Base-by-base conservation (phyloP, 1,140 invertebrate genomes). In the Drosophila equinoxialis region DNA sequence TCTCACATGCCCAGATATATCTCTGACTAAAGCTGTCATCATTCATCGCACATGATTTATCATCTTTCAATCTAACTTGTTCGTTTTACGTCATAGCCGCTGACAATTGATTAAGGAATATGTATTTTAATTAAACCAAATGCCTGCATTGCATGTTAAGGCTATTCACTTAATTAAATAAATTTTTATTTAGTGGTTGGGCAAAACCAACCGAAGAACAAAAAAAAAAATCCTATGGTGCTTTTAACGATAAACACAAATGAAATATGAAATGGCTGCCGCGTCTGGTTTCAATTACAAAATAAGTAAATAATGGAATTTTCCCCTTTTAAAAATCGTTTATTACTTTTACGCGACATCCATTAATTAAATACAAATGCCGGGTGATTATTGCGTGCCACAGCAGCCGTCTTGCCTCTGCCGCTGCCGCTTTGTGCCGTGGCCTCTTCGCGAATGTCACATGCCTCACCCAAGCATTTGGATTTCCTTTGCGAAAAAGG, bases 321-420 rank as follows among this genome's bases (percentile, higher is more conserved):
- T 76, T 64, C 20, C 33, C 57, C 77, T 75, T 75, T 80, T 78
- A 81, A 77, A 81, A 70, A 69, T 68, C 65, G 76, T 80, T 85
- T 79, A 89, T 83, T 66, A 69, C 76, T 73, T 83, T 87, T 20
- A 20, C 20, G 74, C 80, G 68, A 67, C 72, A 73, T 69, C 83
- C 79, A 87, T 87, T 87, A 87, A 87, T 87, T 87, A 87, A 87
- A 81, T 70, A 76, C 83, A 83, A 87, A 83, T 65, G 83, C 72
- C 70, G 65, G 55, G 77, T 80, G 83, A 87, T 87, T 87, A 87
- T 87, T 87, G 83, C 84, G 77, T 87, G 83, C 81, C 68, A 70
- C 65, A 75, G 68, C 54, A 63, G 67, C 55, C 74, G 48, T 59
- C 65, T 3, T 7, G 6, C 30, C 8, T 26, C 3, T 26, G 23